Evolutionary conservation across 2,113 vertebrate genomes (phyloP).

Genomic region (Tringa solitaria): DNA sequence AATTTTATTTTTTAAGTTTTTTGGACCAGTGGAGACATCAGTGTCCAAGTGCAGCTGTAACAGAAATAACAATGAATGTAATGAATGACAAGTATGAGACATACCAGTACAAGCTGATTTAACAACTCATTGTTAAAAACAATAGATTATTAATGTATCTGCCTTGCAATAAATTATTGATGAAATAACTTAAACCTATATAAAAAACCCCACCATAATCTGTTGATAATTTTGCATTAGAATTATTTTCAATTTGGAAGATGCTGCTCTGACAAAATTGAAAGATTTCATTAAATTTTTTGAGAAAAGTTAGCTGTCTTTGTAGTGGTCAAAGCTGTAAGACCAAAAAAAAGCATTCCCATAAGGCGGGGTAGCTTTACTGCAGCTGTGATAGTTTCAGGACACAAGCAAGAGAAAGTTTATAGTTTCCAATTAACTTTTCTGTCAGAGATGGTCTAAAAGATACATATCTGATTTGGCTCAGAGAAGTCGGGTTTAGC

Average conservation of each 20-base stretch:
- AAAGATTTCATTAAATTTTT: neutral
- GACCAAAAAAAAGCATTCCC: neutral
- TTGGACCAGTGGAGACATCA: fast-evolving
- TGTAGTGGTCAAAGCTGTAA: neutral
- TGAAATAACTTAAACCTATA: neutral
- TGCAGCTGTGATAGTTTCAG: neutral
- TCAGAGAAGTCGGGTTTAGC: neutral
- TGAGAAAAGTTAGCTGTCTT: neutral
- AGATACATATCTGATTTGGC: neutral
- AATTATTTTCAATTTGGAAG: neutral
- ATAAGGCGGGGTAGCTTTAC: neutral
- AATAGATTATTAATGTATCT: neutral
- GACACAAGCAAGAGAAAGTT: neutral
- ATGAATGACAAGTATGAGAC: neutral
- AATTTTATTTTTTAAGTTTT: neutral
- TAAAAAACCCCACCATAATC: fast-evolving
- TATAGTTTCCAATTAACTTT: slow-evolving; percentile 5
- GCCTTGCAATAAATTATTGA: neutral
- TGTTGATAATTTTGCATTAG: neutral
- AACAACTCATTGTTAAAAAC: neutral
- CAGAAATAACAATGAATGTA: neutral
- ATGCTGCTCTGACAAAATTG: neutral
- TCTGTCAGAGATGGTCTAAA: neutral
- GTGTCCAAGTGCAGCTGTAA: neutral
- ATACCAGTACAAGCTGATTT: neutral